A percentile compares a stretch with the other conserved stretches of the same genome.
Conservation (phyloP, 2,113 vertebrate species). For the Paramisgurnus dabryanus region DNA sequence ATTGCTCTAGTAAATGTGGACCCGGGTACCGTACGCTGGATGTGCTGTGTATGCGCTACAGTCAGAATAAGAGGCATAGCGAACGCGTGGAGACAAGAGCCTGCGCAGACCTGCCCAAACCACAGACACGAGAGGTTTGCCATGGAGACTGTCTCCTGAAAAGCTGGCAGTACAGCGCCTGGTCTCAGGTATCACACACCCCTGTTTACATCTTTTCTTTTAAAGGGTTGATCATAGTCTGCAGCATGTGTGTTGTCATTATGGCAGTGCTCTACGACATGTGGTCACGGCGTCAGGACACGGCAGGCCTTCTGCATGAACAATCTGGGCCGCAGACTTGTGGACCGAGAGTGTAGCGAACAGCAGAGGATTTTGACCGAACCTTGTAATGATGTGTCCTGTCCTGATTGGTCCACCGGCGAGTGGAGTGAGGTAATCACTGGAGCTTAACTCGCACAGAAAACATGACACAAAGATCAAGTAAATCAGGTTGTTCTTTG, state of each 20-base stretch:
- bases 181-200: slow-evolving; percentile 84
- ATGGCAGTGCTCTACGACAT: slow-evolving; percentile 90
- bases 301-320: slow-evolving; percentile 90
- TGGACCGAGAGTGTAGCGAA: slow-evolving; percentile 82
- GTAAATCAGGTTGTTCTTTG: not conserved
- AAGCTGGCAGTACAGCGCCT: slow-evolving; percentile 92
- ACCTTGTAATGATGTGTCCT: slow-evolving; percentile 83
- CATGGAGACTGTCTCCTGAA: slow-evolving; percentile 85
- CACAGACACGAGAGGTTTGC: slow-evolving; percentile 83
- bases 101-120: slow-evolving; percentile 82
- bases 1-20: slow-evolving; percentile 89
- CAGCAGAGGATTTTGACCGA: slow-evolving; percentile 74
- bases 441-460: no score
- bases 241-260: not conserved
- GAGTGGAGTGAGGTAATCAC: slow-evolving; percentile 94
- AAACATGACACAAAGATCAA: no score
- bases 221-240: not conserved
- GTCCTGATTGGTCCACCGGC: slow-evolving; percentile 85
- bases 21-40: slow-evolving; percentile 84
- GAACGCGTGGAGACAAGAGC: slow-evolving; percentile 76
- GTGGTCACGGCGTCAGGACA: slow-evolving; percentile 80
- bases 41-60: slow-evolving; percentile 88
- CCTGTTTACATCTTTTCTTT: not conserved
- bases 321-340: slow-evolving; percentile 83
- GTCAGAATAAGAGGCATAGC: slow-evolving; percentile 73